phyloP scores from a whole-genome alignment of 2,797 vertebrate genomes.

The Crenichthys baileyi region DNA sequence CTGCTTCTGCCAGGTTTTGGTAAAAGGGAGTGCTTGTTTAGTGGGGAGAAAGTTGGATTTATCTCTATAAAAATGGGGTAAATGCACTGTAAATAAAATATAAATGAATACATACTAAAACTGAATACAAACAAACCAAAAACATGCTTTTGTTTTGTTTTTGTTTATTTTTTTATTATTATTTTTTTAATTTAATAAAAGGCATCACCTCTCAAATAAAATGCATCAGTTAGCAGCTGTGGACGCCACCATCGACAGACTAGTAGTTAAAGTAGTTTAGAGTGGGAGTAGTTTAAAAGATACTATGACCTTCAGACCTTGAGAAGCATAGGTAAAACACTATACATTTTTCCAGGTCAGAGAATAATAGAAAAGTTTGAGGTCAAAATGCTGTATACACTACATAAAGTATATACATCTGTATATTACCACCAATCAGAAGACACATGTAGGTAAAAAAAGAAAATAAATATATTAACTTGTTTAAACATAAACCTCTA shows the following conservation, averaged over 20 bases:
- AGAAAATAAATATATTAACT: background rate
- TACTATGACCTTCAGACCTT: constrained; percentile 28
- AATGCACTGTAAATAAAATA: background rate
- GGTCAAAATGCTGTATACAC: constrained; percentile 14
- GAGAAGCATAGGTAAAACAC: constrained; percentile 12
- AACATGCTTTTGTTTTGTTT: too few species aligned
- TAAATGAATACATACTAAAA: constrained; percentile 17
- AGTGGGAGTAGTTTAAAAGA: constrained; percentile 27
- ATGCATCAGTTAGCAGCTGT: constrained; percentile 27
- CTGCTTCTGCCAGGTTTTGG: background rate
- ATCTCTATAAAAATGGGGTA: background rate
- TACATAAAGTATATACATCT: constrained; percentile 2
- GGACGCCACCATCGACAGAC: constrained; percentile 42
- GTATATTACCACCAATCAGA: background rate
- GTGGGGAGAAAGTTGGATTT: background rate
- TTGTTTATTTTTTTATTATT: background rate
- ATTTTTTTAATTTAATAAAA: background rate
- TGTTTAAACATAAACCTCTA: background rate
- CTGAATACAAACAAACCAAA: constrained; percentile 29
- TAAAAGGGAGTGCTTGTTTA: background rate
- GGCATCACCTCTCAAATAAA: background rate
- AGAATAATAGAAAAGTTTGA: constrained; percentile 18
- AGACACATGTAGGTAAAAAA: background rate
- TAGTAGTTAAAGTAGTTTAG: constrained; percentile 12
- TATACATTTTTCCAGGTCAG: constrained; percentile 20